Percentiles rank a stretch among this genome's conserved stretches.
Conservation (phyloP, 2,113 vertebrate genomes). For the Pterocles burchelli region DNA sequence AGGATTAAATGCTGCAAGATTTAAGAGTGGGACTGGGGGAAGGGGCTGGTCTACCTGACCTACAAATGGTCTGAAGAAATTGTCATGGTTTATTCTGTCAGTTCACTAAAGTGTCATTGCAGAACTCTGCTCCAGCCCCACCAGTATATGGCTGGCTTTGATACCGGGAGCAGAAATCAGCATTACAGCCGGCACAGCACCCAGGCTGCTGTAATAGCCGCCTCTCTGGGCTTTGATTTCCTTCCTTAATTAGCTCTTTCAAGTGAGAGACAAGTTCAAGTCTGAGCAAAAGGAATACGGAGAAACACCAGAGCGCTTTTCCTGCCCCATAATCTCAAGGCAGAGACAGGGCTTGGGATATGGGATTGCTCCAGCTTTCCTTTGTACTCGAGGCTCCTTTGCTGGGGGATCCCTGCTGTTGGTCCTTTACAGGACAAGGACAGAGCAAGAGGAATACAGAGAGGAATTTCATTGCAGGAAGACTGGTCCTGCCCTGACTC, state of each 20-base stretch:
- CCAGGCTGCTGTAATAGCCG: slow-evolving; percentile 10
- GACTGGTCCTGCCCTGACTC: not conserved
- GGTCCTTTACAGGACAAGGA: not conserved
- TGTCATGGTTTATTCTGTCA: not conserved
- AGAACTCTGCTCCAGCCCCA: not conserved
- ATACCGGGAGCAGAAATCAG: not conserved
- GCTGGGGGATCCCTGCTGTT: not conserved
- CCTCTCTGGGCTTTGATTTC: slow-evolving; percentile 70
- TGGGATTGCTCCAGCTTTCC: not conserved
- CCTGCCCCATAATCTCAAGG: slow-evolving; percentile 5
- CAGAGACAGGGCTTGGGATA: not conserved
- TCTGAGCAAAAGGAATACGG: slow-evolving; percentile 40
- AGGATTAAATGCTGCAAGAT: slow-evolving; percentile 3
- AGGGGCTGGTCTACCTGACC: slow-evolving; percentile 13
- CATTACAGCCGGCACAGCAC: not conserved
- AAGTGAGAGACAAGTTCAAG: slow-evolving; percentile 66
- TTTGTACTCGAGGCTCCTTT: not conserved
- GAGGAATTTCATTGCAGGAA: not conserved
- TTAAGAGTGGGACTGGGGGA: not conserved
- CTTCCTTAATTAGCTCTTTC: slow-evolving; percentile 75
- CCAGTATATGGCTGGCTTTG: not conserved
- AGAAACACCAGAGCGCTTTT: not conserved
- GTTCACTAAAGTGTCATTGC: not conserved
- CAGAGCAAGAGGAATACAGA: rapidly evolving
- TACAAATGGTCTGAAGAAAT: not conserved